phyloP scores from a whole-genome alignment of 2,797 vertebrate species.

The Chromobotia macracanthus region DNA sequence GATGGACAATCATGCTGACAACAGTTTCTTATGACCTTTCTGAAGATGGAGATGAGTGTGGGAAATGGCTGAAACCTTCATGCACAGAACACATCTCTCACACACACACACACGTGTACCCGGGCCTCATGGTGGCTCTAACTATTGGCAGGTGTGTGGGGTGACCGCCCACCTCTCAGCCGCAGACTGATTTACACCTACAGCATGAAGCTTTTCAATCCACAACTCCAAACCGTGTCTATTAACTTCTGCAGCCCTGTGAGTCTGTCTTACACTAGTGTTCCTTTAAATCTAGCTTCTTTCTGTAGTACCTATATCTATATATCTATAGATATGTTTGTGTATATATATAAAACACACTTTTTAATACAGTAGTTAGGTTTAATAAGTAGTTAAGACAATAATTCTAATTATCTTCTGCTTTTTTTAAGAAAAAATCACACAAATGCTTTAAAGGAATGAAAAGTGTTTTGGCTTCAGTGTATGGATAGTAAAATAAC shows the following conservation, averaged over 20 bases:
- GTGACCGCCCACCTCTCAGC: slow-evolving; percentile 8
- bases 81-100: slow-evolving; percentile 8
- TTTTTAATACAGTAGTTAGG: too few relatives aligned
- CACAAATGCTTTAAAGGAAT: too few relatives aligned
- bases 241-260: slow-evolving; percentile 29
- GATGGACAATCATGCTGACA: neutral
- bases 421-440: too few relatives aligned
- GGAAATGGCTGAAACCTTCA: slow-evolving; percentile 15
- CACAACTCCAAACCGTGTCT: neutral
- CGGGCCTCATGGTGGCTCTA: slow-evolving; percentile 36
- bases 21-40: slow-evolving; percentile 20
- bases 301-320: too few relatives aligned
- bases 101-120: slow-evolving; percentile 5
- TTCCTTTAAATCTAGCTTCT: too few relatives aligned
- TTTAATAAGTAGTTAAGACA: too few relatives aligned
- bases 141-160: slow-evolving; percentile 51
- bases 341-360: neutral
- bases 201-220: slow-evolving; percentile 35
- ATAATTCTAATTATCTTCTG: too few relatives aligned
- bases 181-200: slow-evolving; percentile 59
- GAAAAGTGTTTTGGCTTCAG: too few relatives aligned
- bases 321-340: neutral
- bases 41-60: slow-evolving; percentile 13
- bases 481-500: too few relatives aligned
- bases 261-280: neutral